phyloP scores from a whole-genome alignment of 2,113 vertebrate genomes.

The Blennius ocellaris region DNA sequence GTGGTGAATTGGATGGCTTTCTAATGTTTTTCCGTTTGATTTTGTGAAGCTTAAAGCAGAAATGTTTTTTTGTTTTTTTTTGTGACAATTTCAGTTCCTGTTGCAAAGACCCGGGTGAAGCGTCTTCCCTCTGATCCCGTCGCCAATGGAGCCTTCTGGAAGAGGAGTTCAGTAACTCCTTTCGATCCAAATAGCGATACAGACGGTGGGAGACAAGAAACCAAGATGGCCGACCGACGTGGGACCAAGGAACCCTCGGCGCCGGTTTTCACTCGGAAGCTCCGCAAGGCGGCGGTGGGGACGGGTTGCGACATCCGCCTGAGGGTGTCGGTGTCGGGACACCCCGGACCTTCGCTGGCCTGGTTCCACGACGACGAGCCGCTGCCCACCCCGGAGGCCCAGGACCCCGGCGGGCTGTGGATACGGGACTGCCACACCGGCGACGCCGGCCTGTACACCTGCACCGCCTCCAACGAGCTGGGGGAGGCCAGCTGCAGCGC shows the following conservation, averaged over 20 bases:
- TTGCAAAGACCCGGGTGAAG: conserved; percentile 18
- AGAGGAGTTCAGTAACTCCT: conserved; percentile 23
- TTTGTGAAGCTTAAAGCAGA: too few species aligned
- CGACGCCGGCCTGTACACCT: conserved; percentile 91
- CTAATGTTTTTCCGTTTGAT: too few species aligned
- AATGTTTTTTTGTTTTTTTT: too few species aligned
- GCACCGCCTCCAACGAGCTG: conserved; percentile 86
- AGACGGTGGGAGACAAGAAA: conserved; percentile 31
- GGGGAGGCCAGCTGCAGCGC: conserved; percentile 89
- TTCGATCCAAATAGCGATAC: conserved; percentile 69
- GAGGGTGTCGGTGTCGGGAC: conserved; percentile 86
- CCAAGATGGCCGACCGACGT: conserved; percentile 58
- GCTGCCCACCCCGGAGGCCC: conserved; percentile 71
- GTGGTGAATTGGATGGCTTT: too few species aligned
- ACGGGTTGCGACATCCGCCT: conserved; percentile 90
- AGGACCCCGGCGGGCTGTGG: conserved; percentile 90
- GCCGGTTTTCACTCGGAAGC: conserved; percentile 87
- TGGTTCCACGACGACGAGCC: conserved; percentile 90
- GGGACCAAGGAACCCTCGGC: conserved; percentile 43
- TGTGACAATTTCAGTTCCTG: conserved; percentile 39
- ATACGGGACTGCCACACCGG: conserved; percentile 87
- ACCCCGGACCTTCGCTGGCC: conserved; percentile 86
- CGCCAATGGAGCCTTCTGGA: conserved; percentile 31
- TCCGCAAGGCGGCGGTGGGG: conserved; percentile 90
- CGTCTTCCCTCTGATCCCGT: conserved; percentile 15